Conservation (phyloP, 2,797 vertebrate genomes). For the Morelia viridis region DNA sequence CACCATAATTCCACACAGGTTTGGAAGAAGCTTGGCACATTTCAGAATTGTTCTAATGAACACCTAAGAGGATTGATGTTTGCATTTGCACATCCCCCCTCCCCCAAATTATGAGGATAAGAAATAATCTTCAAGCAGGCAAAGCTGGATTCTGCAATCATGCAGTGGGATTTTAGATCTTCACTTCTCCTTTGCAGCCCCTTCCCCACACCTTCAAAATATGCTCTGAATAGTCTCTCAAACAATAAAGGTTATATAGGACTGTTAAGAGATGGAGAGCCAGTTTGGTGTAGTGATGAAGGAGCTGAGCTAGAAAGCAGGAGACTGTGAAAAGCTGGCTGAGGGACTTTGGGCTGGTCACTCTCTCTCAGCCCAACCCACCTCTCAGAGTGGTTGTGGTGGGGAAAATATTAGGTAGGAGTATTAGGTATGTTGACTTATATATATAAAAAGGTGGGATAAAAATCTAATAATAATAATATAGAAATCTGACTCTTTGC, state of each 20-base stretch:
- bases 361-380: neutral
- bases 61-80: neutral
- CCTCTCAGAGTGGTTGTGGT: neutral
- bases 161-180: neutral
- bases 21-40: slow-evolving; percentile 8
- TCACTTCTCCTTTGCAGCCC: neutral
- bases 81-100: neutral
- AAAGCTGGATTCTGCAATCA: neutral
- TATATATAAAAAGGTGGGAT: neutral
- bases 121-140: neutral
- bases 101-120: neutral
- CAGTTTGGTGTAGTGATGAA: neutral
- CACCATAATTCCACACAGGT: neutral
- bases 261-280: neutral
- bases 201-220: neutral
- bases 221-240: neutral
- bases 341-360: neutral
- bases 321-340: neutral
- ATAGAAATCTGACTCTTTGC: neutral
- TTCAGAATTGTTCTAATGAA: slow-evolving; percentile 24
- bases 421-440: neutral
- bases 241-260: neutral
- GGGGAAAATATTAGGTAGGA: neutral
- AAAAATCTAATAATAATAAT: neutral
- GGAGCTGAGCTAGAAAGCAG: neutral